Evolutionary conservation across 2,113 vertebrate species (phyloP), one percentile per base, ranked within the genome.

Genomic region (Hydrolagus affinis): DNA sequence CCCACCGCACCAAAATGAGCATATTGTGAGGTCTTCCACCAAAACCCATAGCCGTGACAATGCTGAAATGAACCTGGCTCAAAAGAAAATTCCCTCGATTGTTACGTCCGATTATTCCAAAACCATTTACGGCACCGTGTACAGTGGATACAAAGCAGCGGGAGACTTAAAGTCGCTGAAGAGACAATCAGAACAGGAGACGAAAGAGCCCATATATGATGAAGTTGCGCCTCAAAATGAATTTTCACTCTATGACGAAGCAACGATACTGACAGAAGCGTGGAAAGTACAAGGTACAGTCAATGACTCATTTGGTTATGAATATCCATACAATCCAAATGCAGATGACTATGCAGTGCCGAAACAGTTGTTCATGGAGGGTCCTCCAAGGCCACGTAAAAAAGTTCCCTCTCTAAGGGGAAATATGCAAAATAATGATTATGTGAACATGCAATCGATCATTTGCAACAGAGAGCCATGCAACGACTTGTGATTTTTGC

Each of bases 341-440:
- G 78, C 17, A 66, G 78, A 83, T 83, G 78, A 83, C 62, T 83
- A 83, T 10, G 78, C 78, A 30, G 78, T 83, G 23, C 78, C 78
- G 19, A 83, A 83, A 66, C 78, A 68, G 60, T 12, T 17, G 12
- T 19, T 32, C 66, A 66, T 30, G 21, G 62, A 17, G 11, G 25
- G 60, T 32, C 78, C 78, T 83, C 78, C 62, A 14, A 83, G 62
- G 11, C 78, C 78, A 66, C 62, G 60, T 68, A 83, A 83, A 83
- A 83, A 83, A 19, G 10, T 15, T 10, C 25, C 78, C 21, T 66
- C 60, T 32, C 62, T 44, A 44, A 83, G 28, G 23, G 28, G 62
- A 32, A 64, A 28, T 9, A 32, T 32, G 28, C 62, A 83, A 66
- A 83, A 66, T 30, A 83, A 19, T 83, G 60, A 83, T 64, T 83